These are phyloP conservation scores for Synanthedon formicaeformis DNA, from an alignment of 2,888 invertebrate species.

Conservation along the genomic window DNA sequence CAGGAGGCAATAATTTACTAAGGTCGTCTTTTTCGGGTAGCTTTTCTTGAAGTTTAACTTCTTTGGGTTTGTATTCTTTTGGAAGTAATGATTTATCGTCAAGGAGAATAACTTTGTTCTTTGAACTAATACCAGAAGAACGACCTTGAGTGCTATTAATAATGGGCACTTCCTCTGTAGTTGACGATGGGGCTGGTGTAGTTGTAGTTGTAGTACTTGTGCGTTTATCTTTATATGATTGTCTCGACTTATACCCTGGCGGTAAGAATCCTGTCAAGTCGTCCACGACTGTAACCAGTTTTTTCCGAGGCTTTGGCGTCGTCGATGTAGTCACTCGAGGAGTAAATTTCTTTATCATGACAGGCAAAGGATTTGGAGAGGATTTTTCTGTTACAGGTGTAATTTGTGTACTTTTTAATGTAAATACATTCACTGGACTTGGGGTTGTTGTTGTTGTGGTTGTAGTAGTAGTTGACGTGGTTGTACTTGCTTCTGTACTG, in stretches of 20 bases:
- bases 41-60: conserved; percentile 46
- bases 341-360: conserved; percentile 76
- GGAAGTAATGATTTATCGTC: conserved; percentile 68
- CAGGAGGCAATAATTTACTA: conserved; percentile 75
- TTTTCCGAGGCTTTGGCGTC: conserved; percentile 53
- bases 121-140: conserved; percentile 66
- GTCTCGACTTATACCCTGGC: conserved; percentile 71
- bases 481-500: conserved; percentile 37
- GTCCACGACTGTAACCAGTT: conserved; percentile 68
- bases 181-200: conserved; percentile 20
- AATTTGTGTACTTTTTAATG: conserved; percentile 60
- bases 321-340: conserved; percentile 58
- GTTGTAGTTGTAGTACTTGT: conserved; percentile 56
- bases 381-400: conserved; percentile 63
- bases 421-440: conserved; percentile 53
- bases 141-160: conserved; percentile 58
- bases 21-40: conserved; percentile 67
- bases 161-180: conserved; percentile 22
- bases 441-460: conserved; percentile 35
- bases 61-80: conserved; percentile 65
- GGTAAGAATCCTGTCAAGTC: conserved; percentile 73
- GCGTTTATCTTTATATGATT: conserved; percentile 65
- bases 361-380: conserved; percentile 70
- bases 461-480: conserved; percentile 32
- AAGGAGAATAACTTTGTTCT: conserved; percentile 69